Conservation (phyloP, 2,113 vertebrate genomes). For the Emydocephalus ijimae region DNA sequence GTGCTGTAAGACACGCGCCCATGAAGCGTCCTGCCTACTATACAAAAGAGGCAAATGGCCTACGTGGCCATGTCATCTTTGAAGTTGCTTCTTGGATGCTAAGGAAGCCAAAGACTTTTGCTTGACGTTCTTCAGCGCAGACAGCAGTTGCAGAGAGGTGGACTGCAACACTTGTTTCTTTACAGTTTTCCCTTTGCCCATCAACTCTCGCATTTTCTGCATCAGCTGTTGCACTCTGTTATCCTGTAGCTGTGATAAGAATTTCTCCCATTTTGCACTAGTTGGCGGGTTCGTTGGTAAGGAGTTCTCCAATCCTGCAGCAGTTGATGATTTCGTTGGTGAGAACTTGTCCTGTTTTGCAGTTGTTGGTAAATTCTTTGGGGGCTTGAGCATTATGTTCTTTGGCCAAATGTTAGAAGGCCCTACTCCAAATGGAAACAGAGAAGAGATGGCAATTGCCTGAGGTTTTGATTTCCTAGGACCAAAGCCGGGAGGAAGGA, state of each 20-base stretch:
- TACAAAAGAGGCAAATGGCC: background rate
- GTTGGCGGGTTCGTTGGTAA: background rate
- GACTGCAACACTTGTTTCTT: background rate
- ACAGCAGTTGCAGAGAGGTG: constrained; percentile 18
- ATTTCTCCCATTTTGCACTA: constrained; percentile 26
- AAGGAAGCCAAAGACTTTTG: background rate
- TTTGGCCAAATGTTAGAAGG: background rate
- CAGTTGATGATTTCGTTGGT: no score
- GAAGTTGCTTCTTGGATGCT: background rate
- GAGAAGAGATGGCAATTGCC: background rate
- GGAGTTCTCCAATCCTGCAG: background rate
- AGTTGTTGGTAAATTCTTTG: background rate
- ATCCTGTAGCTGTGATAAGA: constrained; percentile 45
- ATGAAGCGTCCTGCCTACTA: background rate
- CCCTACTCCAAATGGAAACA: background rate
- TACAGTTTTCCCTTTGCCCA: background rate
- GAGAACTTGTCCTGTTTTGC: background rate
- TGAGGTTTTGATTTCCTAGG: accelerated
- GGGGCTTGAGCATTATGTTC: background rate
- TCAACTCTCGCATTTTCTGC: constrained; percentile 18
- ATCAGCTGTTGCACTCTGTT: constrained; percentile 18
- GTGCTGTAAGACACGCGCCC: background rate
- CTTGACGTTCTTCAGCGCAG: constrained; percentile 26
- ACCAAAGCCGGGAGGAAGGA: background rate
- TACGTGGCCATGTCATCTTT: background rate